phyloP scores from a whole-genome alignment of 2,888 invertebrate genomes.

The Chymomyza procnemis region DNA sequence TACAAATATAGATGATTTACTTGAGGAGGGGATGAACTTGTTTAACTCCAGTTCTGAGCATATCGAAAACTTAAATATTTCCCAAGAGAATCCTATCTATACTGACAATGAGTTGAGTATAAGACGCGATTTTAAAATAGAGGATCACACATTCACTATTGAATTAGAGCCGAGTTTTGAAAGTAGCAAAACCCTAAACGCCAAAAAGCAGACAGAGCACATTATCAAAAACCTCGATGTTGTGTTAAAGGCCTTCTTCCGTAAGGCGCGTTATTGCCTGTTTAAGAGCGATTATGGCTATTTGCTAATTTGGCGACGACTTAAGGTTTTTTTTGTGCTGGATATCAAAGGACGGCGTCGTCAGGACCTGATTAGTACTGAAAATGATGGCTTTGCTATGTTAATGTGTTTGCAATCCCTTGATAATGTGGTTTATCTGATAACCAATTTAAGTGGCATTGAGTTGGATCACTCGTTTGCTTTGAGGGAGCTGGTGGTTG shows the following conservation, averaged over 20 bases:
- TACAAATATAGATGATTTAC: conserved; percentile 61
- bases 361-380: conserved; percentile 36
- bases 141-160: conserved; percentile 66
- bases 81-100: conserved; percentile 44
- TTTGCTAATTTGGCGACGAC: conserved; percentile 71
- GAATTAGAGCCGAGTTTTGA: conserved; percentile 44
- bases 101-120: conserved; percentile 49
- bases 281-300: conserved; percentile 53
- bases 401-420: conserved; percentile 62
- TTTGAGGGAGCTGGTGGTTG: conserved; percentile 67
- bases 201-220: conserved; percentile 16
- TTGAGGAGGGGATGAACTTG: conserved; percentile 63
- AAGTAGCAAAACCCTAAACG: conserved; percentile 10
- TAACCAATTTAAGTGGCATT: conserved; percentile 54
- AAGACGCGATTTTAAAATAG: conserved; percentile 61
- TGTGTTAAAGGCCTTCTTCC: conserved; percentile 61
- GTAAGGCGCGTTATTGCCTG: conserved; percentile 60
- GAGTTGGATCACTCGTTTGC: conserved; percentile 44
- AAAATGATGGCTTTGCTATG: conserved; percentile 49
- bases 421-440: conserved; percentile 63
- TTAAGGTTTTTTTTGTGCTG: conserved; percentile 66
- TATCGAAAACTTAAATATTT: conserved; percentile 2
- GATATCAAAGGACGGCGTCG: conserved; percentile 64
- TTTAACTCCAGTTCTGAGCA: conserved; percentile 26
- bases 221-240: conserved; percentile 39